Conservation (phyloP, 2,797 vertebrate genomes). For the Linurgus olivaceus region DNA sequence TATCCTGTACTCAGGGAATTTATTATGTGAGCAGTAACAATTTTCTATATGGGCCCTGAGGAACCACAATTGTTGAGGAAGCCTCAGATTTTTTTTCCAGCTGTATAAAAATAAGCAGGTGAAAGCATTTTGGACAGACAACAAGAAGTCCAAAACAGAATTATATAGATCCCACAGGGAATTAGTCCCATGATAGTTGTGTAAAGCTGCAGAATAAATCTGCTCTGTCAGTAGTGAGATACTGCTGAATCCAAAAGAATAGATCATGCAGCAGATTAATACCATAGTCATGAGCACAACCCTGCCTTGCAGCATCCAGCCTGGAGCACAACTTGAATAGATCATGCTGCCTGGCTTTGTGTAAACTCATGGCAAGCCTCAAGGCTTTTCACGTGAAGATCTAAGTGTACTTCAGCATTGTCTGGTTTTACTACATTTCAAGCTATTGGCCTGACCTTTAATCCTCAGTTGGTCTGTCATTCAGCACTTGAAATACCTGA, state of each 20-base stretch:
- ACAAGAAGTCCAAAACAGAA: conserved; percentile 7
- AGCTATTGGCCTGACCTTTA: conserved; percentile 25
- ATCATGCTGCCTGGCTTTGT: not conserved
- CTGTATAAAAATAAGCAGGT: not conserved
- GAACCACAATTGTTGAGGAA: not conserved
- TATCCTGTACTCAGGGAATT: not conserved
- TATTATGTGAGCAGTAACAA: not conserved
- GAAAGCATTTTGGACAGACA: not conserved
- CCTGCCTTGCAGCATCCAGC: not conserved
- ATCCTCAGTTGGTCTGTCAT: conserved; percentile 16
- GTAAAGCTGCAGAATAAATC: conserved; percentile 42
- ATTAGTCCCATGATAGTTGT: not conserved
- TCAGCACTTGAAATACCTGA: conserved; percentile 42
- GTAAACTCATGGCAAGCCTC: conserved; percentile 19
- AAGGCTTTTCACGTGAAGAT: conserved; percentile 7
- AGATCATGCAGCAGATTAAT: not conserved
- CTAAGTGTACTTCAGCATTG: conserved; percentile 19
- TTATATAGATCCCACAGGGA: not conserved
- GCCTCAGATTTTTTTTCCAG: not conserved
- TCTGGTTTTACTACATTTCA: not conserved
- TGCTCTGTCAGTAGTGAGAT: not conserved
- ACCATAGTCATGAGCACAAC: not conserved
- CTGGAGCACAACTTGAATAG: not conserved
- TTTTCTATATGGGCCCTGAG: not conserved
- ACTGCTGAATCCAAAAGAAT: not conserved